A percentile compares a stretch with the other conserved stretches of the same genome.
Evolutionary conservation across 2,888 invertebrate species (phyloP).

Genomic region (Agrotis segetum): DNA sequence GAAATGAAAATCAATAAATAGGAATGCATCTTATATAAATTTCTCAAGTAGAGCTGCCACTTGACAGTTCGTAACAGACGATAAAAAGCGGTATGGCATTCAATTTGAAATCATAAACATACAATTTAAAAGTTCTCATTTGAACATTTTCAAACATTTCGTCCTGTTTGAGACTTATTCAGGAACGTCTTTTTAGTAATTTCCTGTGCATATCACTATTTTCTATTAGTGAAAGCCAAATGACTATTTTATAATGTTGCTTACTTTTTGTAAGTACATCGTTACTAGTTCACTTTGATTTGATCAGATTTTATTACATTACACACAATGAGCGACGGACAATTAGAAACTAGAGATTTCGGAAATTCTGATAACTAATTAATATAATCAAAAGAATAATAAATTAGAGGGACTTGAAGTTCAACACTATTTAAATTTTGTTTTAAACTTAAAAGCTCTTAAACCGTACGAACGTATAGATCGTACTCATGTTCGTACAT

Average conservation of each 20-base stretch:
- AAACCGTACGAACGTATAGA: background rate
- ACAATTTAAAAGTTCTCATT: background rate
- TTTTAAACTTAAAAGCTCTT: background rate
- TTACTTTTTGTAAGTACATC: background rate
- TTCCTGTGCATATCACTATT: background rate
- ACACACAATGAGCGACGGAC: background rate
- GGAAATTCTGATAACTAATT: too few species aligned
- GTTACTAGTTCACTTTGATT: background rate
- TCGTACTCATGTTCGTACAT: background rate
- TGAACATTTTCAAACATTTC: background rate
- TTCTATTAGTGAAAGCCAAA: too few species aligned
- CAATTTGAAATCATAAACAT: background rate
- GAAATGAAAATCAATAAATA: conserved; percentile 2
- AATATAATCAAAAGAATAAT: too few species aligned
- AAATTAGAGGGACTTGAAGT: background rate
- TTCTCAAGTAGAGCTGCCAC: background rate
- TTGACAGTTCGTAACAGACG: background rate
- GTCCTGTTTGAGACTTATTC: background rate
- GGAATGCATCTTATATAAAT: background rate
- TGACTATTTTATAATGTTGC: too few species aligned
- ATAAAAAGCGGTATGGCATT: conserved; percentile 6
- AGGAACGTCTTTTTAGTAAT: background rate
- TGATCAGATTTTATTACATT: too few species aligned
- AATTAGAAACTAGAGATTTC: background rate
- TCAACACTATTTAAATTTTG: background rate